Conservation (phyloP, 2,888 invertebrate species). For the Cheilosia vernalis region DNA sequence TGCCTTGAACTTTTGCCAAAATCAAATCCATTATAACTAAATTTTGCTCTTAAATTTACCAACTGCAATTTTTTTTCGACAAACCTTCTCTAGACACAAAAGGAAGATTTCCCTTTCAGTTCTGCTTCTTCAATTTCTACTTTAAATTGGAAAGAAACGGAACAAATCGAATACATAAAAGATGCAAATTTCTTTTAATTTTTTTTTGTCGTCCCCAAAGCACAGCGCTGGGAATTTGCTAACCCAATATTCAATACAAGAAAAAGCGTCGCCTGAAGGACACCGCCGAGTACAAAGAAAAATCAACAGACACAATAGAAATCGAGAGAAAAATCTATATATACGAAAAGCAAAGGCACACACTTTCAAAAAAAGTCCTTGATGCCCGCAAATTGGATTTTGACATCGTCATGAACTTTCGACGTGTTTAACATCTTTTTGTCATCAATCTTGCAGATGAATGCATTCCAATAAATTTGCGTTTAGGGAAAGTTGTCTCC, state of each 20-base stretch:
- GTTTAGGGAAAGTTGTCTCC: conserved; percentile 4
- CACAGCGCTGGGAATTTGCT: not conserved
- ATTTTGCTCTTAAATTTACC: no score
- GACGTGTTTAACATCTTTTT: conserved; percentile 2
- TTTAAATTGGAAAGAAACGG: conserved; percentile 10
- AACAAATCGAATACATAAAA: conserved; percentile 29
- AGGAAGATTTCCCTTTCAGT: not conserved
- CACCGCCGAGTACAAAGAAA: not conserved
- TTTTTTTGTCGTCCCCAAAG: not conserved
- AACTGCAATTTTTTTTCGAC: not conserved
- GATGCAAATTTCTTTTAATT: conserved; percentile 35
- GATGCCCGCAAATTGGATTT: conserved; percentile 19
- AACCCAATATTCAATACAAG: not conserved
- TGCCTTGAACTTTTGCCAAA: no score
- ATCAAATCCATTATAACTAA: no score
- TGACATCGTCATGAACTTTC: not conserved
- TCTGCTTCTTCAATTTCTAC: not conserved
- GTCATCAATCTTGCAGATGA: conserved; percentile 6
- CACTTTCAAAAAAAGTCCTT: conserved; percentile 14
- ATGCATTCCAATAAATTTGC: conserved; percentile 24
- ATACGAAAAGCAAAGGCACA: not conserved
- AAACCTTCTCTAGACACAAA: not conserved
- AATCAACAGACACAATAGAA: conserved; percentile 8
- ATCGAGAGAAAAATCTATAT: not conserved
- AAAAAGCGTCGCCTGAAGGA: not conserved